Evolutionary conservation across 2,113 vertebrate species (phyloP).

Genomic region (Serilophus lunatus): DNA sequence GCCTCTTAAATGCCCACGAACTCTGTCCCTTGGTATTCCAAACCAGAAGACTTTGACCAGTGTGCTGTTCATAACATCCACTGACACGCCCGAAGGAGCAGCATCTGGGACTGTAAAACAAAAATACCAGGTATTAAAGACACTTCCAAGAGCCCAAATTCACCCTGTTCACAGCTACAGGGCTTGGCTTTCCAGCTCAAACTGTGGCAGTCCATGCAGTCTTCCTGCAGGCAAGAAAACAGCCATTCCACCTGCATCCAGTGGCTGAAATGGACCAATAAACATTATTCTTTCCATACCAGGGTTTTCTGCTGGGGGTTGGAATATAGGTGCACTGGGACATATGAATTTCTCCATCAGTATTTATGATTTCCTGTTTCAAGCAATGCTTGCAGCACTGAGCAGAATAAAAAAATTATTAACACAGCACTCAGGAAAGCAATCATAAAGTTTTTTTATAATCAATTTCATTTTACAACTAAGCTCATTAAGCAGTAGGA

Average conservation of each 20-base stretch:
- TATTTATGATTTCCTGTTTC: constrained; percentile 55
- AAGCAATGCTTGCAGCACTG: constrained; percentile 35
- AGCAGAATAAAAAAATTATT: constrained; percentile 49
- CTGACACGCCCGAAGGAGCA: constrained; percentile 80
- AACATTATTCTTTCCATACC: neutral
- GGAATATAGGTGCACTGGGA: constrained; percentile 2
- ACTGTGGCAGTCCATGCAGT: neutral
- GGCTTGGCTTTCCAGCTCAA: neutral
- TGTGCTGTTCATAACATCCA: constrained; percentile 86
- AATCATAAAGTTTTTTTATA: neutral
- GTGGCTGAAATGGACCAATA: neutral
- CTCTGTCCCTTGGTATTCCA: constrained; percentile 86
- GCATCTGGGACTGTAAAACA: constrained; percentile 84
- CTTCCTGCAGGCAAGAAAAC: neutral
- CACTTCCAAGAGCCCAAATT: neutral
- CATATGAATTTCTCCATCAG: neutral
- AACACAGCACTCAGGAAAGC: constrained; percentile 7
- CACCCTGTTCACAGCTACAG: neutral
- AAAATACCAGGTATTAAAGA: neutral
- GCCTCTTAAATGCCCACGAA: constrained; percentile 90
- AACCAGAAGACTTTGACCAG: constrained; percentile 87
- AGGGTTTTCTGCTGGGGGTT: neutral
- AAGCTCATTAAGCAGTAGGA: constrained; percentile 51
- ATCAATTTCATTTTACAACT: constrained; percentile 57
- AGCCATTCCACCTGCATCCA: neutral